Conservation (phyloP, 2,797 vertebrate species). For the Phylloscopus collybita region DNA sequence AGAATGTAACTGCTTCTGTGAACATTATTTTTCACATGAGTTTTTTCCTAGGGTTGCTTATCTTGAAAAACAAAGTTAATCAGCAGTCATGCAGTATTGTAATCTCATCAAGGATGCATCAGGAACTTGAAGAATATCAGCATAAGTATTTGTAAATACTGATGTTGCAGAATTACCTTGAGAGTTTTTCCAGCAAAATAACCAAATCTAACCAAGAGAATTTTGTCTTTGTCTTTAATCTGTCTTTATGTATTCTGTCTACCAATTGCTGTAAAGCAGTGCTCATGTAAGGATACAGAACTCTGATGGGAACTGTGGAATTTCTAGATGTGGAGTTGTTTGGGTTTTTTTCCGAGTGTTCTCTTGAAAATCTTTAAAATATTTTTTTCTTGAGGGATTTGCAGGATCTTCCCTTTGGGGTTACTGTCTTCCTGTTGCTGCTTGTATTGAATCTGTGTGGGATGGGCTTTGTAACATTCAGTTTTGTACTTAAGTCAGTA, state of each 20-base stretch:
- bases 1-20: not conserved
- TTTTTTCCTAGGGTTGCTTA: constrained; percentile 5
- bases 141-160: not conserved
- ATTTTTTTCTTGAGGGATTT: not conserved
- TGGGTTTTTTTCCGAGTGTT: not conserved
- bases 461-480: not conserved
- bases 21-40: not conserved
- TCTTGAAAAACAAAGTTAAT: not conserved
- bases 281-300: constrained; percentile 53
- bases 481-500: not conserved
- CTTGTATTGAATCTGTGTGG: not conserved
- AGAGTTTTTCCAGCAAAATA: not conserved
- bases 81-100: not conserved
- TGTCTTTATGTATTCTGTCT: constrained; percentile 1
- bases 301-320: not conserved
- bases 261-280: constrained; percentile 2
- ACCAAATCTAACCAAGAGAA: not conserved
- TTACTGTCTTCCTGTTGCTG: not conserved
- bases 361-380: not conserved
- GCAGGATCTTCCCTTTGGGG: not conserved
- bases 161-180: not conserved
- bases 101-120: not conserved
- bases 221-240: not conserved
- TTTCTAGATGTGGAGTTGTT: not conserved
- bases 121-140: not conserved